Conservation (phyloP, 2,113 vertebrate species). For the Castor canadensis region DNA sequence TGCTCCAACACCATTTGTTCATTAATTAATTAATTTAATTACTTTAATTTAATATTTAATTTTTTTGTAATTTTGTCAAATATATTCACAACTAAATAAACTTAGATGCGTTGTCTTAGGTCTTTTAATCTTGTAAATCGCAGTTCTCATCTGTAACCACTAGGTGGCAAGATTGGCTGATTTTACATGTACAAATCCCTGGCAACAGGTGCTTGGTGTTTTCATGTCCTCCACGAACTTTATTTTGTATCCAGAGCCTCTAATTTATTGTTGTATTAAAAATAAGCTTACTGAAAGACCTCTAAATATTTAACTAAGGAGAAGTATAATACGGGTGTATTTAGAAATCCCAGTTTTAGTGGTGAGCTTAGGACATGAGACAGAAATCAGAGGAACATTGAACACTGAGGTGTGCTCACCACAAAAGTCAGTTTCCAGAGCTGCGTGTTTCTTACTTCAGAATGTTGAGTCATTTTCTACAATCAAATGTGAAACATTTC, state of each 20-base stretch:
- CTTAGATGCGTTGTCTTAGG: not conserved
- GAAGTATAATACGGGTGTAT: not conserved
- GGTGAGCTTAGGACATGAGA: not conserved
- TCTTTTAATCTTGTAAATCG: not conserved
- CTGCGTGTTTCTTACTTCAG: too few relatives aligned
- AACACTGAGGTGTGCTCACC: not conserved
- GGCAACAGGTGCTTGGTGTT: not conserved
- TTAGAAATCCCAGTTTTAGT: not conserved
- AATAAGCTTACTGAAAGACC: not conserved
- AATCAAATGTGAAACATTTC: not conserved
- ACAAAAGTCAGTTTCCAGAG: not conserved
- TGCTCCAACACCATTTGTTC: not conserved
- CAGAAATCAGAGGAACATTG: not conserved
- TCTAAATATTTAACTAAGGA: not conserved
- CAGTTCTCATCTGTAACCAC: not conserved
- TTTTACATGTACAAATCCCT: not conserved
- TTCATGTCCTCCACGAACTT: not conserved
- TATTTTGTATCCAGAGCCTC: not conserved
- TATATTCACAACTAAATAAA: not conserved
- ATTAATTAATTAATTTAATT: not conserved
- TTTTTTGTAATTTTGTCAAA: not conserved
- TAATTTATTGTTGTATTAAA: not conserved
- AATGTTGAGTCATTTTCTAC: too few relatives aligned
- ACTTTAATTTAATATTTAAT: not conserved
- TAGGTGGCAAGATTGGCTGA: conserved; percentile 48